phyloP scores from a whole-genome alignment of 2,113 vertebrate genomes.

The Ophthalmolycus amberensis region DNA sequence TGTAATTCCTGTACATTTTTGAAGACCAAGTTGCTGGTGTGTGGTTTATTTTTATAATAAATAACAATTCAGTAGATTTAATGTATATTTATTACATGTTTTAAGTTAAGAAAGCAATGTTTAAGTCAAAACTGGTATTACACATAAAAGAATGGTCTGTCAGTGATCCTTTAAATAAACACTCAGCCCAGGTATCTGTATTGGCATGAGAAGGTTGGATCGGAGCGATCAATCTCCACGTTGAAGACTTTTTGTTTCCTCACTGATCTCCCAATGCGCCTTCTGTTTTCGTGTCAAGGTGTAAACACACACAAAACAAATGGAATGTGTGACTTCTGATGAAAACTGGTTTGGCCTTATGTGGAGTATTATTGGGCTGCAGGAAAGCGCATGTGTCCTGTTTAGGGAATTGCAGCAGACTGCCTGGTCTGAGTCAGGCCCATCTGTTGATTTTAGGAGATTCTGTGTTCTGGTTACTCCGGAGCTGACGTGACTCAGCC shows the following conservation, averaged over 20 bases:
- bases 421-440: conserved; percentile 65
- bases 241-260: not conserved
- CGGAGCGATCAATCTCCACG: not conserved
- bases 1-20: not conserved
- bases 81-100: not conserved
- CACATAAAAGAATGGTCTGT: not conserved
- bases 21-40: not conserved
- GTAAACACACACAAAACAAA: not conserved
- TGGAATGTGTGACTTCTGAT: not conserved
- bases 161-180: too few species aligned
- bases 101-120: not conserved
- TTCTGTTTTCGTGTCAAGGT: not conserved
- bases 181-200: not conserved
- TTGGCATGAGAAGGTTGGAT: not conserved
- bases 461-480: conserved; percentile 64
- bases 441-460: conserved; percentile 56
- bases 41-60: not conserved
- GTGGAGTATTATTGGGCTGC: conserved; percentile 6
- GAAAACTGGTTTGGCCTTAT: not conserved
- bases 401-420: conserved; percentile 61
- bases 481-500: conserved; percentile 67
- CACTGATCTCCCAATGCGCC: not conserved
- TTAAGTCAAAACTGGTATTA: not conserved
- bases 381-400: conserved; percentile 45
- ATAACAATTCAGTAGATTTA: not conserved